phyloP scores from a whole-genome alignment of 2,113 vertebrate genomes.

The Nannobrachium achirus region DNA sequence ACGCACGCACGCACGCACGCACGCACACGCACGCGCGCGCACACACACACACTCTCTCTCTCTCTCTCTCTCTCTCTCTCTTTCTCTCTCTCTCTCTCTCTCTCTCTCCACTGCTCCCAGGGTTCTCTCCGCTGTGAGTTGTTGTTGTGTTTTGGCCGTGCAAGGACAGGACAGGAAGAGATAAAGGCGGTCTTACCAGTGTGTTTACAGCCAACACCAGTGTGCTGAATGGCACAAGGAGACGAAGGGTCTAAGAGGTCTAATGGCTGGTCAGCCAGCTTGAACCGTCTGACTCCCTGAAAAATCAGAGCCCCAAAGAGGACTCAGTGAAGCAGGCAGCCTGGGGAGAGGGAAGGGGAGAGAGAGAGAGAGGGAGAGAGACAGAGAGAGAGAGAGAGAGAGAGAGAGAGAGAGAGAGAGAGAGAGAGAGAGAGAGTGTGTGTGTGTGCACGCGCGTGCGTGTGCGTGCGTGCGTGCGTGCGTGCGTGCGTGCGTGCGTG shows the following conservation, averaged over 20 bases:
- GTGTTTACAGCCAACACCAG: constrained; percentile 76
- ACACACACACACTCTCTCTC: constrained; percentile 17
- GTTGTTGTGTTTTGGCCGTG: constrained; percentile 60
- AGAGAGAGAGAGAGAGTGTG: too few species aligned
- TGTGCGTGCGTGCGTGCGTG: too few species aligned
- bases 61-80: too few species aligned
- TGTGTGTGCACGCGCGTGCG: too few species aligned
- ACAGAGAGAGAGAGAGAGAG: too few species aligned
- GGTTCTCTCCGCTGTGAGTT: constrained; percentile 39
- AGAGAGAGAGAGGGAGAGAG: not conserved
- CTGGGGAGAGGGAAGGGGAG: not conserved
- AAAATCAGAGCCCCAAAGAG: constrained; percentile 40
- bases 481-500: too few species aligned
- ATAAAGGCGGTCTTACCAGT: constrained; percentile 64
- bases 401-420: too few species aligned
- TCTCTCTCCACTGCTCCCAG: too few species aligned
- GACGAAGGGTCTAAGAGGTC: constrained; percentile 62
- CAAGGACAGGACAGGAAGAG: constrained; percentile 77
- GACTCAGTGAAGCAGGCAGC: constrained; percentile 13
- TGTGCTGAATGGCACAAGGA: constrained; percentile 66
- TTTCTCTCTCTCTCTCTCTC: too few species aligned
- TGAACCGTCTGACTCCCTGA: constrained; percentile 38
- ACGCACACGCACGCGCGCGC: not conserved
- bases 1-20: not conserved
- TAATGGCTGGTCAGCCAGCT: constrained; percentile 46